Evolutionary conservation across 2,797 vertebrate genomes (phyloP).

Genomic region (Phoebastria nigripes): DNA sequence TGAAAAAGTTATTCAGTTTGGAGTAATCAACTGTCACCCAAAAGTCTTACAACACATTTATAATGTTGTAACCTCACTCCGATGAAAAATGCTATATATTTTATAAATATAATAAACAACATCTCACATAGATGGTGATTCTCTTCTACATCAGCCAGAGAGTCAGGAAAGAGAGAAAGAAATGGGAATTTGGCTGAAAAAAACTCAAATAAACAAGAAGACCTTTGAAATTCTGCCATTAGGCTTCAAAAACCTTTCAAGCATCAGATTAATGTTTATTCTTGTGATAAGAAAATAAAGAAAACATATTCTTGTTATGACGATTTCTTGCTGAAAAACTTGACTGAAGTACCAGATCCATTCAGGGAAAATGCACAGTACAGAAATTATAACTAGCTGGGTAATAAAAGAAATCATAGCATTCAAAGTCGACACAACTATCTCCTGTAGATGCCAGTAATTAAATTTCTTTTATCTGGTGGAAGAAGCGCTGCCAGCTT

Average conservation of each 20-base stretch:
- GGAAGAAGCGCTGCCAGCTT: conserved; percentile 18
- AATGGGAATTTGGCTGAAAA: background rate
- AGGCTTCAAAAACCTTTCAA: conserved; percentile 23
- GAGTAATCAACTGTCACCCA: background rate
- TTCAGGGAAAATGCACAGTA: background rate
- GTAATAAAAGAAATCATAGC: conserved; percentile 38
- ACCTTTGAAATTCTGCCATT: conserved; percentile 34
- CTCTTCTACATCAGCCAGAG: background rate
- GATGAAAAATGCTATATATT: background rate
- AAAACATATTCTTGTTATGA: conserved; percentile 11
- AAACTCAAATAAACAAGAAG: conserved; percentile 9
- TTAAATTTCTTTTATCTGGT: conserved; percentile 65
- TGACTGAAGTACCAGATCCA: conserved; percentile 14
- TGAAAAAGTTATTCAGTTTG: background rate
- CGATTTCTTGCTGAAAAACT: conserved; percentile 36
- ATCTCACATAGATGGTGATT: background rate
- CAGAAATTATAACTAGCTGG: conserved; percentile 25
- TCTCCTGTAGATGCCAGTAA: conserved; percentile 50
- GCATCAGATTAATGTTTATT: conserved; percentile 28
- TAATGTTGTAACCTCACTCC: background rate
- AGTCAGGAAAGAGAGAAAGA: background rate
- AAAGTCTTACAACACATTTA: background rate
- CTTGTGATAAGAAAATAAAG: conserved; percentile 34
- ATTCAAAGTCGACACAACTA: conserved; percentile 40
- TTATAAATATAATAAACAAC: background rate